Evolutionary conservation across 2,113 vertebrate species (phyloP).

Genomic region (Camelus bactrianus): DNA sequence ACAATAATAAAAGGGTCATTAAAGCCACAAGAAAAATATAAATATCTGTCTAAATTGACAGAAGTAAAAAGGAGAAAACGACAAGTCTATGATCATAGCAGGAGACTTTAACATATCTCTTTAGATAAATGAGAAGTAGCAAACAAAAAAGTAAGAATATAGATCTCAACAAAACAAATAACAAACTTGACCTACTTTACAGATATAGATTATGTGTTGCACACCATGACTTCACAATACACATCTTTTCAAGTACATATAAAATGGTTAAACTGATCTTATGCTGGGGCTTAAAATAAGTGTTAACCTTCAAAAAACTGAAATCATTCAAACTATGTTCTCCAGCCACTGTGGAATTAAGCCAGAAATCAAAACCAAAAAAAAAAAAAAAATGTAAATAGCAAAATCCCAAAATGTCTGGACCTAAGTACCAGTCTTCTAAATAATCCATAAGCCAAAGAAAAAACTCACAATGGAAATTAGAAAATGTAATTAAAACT

Average conservation of each 20-base stretch:
- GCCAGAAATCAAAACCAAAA: neutral
- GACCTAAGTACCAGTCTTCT: neutral
- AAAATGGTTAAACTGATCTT: neutral
- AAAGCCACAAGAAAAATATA: neutral
- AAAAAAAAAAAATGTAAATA: neutral
- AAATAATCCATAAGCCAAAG: neutral
- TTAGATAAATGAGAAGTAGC: neutral
- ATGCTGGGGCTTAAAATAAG: neutral
- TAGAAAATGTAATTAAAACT: conserved; percentile 35
- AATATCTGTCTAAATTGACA: neutral
- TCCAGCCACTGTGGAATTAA: neutral
- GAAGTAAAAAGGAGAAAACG: neutral
- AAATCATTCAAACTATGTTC: neutral
- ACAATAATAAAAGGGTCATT: neutral
- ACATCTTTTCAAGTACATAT: neutral
- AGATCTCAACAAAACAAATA: neutral
- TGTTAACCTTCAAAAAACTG: neutral
- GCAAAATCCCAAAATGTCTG: neutral
- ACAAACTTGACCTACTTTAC: neutral
- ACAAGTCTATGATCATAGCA: neutral
- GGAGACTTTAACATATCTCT: neutral
- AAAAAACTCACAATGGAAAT: neutral
- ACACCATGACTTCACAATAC: neutral
- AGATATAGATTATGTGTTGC: neutral
- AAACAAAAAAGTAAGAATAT: neutral